These are phyloP conservation scores for Tympanoctomys barrerae DNA, from an alignment of 2,797 vertebrate species.

Conservation along the genomic window DNA sequence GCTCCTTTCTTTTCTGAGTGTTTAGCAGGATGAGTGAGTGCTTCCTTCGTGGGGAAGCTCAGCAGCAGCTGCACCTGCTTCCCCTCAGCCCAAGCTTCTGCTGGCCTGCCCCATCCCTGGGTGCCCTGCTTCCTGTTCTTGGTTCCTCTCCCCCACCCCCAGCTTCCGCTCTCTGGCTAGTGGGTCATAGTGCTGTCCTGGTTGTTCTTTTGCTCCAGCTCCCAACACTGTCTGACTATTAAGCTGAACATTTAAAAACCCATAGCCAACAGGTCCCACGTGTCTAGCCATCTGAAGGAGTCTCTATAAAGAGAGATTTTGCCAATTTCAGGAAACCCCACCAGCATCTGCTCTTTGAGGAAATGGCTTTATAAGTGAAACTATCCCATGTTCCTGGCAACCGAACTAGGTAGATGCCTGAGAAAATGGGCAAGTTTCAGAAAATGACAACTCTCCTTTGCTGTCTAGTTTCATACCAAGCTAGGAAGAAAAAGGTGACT, in stretches of 20 bases:
- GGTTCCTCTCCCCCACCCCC: neutral
- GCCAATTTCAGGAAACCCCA: slow-evolving; percentile 47
- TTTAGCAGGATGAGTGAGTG: neutral
- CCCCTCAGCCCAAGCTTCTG: neutral
- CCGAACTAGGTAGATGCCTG: slow-evolving; percentile 22
- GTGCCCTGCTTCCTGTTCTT: accelerated
- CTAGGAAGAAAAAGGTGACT: slow-evolving; percentile 21
- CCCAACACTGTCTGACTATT: neutral
- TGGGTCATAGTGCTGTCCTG: neutral
- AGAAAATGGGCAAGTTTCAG: slow-evolving; percentile 52
- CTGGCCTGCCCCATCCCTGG: neutral
- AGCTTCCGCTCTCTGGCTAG: neutral
- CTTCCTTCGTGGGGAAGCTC: neutral
- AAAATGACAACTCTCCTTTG: slow-evolving; percentile 44
- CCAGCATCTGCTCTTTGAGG: slow-evolving; percentile 46
- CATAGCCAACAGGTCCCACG: neutral
- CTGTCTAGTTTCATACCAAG: slow-evolving; percentile 48
- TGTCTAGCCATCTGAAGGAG: neutral
- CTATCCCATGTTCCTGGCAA: slow-evolving; percentile 17
- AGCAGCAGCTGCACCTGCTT: neutral
- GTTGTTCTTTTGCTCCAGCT: neutral
- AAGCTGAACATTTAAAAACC: neutral
- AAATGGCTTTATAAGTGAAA: slow-evolving; percentile 72
- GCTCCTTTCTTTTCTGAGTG: neutral
- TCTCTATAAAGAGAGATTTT: slow-evolving; percentile 20